These are phyloP conservation scores for Thunnus thynnus DNA, from an alignment of 2,113 vertebrate genomes.

Conservation along the genomic window DNA sequence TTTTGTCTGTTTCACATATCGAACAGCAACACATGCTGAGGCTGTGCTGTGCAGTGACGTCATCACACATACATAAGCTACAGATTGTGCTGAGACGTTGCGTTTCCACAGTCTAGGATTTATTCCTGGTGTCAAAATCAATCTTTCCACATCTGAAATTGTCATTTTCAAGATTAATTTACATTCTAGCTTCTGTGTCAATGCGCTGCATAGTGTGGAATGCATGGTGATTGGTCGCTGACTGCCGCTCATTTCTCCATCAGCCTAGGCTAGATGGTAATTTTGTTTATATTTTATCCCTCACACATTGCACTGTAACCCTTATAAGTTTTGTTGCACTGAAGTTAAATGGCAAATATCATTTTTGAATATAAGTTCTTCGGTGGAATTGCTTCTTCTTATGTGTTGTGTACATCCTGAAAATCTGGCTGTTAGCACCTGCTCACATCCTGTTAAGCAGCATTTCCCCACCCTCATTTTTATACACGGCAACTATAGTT, in stretches of 20 bases:
- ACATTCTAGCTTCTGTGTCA: background rate
- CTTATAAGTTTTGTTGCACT: background rate
- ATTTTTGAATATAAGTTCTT: constrained; percentile 13
- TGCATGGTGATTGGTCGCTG: background rate
- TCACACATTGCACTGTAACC: background rate
- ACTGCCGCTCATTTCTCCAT: constrained; percentile 9
- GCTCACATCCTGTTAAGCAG: constrained; percentile 74
- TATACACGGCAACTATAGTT: background rate
- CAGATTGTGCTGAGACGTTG: background rate
- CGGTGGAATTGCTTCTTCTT: background rate
- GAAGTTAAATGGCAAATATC: background rate
- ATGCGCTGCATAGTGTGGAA: constrained; percentile 5
- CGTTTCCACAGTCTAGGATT: background rate
- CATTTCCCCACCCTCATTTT: background rate
- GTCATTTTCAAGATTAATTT: constrained; percentile 2
- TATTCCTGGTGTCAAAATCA: background rate
- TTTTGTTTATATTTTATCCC: background rate
- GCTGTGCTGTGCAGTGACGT: constrained; percentile 28
- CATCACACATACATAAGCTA: constrained; percentile 27
- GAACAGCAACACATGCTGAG: constrained; percentile 46
- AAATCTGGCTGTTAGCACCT: constrained; percentile 59
- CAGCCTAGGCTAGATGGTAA: background rate
- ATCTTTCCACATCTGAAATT: background rate
- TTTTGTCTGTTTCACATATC: constrained; percentile 43
- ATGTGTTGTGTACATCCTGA: constrained; percentile 13